Evolutionary conservation across 2,113 vertebrate species (phyloP).

Genomic region (Oceanodroma tethys): DNA sequence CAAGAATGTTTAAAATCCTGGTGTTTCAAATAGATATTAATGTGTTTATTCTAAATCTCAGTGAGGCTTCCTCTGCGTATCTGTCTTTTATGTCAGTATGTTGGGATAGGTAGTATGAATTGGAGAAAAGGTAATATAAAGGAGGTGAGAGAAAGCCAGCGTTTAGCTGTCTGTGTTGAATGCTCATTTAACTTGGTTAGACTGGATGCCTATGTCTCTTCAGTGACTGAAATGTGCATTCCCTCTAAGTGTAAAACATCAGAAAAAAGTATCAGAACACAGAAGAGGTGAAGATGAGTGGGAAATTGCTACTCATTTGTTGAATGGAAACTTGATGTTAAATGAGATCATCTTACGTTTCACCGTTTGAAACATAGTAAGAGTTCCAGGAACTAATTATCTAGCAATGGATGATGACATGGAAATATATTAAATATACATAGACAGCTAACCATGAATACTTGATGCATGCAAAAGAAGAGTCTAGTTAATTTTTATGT

Average conservation of each 20-base stretch:
- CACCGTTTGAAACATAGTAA: constrained; percentile 64
- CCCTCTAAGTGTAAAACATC: not conserved
- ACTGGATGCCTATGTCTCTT: not conserved
- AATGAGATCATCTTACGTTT: constrained; percentile 65
- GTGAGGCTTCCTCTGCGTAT: not conserved
- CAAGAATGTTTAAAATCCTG: not conserved
- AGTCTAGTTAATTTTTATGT: constrained; percentile 62
- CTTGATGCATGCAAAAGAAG: constrained; percentile 44
- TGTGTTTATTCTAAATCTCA: not conserved
- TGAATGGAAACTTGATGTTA: constrained; percentile 70
- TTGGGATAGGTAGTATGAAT: not conserved
- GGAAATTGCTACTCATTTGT: constrained; percentile 45
- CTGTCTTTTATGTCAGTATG: not conserved
- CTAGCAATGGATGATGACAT: constrained; percentile 57
- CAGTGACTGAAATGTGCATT: not conserved
- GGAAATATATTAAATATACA: constrained; percentile 75
- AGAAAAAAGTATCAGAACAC: not conserved
- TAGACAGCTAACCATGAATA: constrained; percentile 54
- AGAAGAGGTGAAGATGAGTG: not conserved
- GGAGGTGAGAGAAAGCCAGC: not conserved
- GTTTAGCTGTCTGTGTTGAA: not conserved
- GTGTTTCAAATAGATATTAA: not conserved
- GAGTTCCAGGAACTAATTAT: constrained; percentile 71
- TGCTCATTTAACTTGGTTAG: not conserved
- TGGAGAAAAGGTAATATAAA: not conserved